Conservation (phyloP, 2,888 invertebrate species). For the Catocala sponsa region DNA sequence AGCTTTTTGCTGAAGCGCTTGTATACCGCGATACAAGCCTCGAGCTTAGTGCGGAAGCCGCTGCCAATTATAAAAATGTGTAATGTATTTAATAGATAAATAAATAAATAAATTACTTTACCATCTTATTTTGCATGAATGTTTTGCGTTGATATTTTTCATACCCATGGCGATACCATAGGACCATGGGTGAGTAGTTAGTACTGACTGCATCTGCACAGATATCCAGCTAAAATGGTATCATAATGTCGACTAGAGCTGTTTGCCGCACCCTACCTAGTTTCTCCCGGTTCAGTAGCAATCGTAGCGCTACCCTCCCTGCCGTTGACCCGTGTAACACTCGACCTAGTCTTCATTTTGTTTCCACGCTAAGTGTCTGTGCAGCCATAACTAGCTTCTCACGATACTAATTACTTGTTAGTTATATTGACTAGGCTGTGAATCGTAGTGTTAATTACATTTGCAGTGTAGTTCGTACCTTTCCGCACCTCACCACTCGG, state of each 20-base stretch:
- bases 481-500: too few relatives aligned
- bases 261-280: conserved; percentile 2
- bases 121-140: not conserved
- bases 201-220: not conserved
- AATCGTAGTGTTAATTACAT: conserved; percentile 20
- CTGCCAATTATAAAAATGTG: too few relatives aligned
- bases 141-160: too few relatives aligned
- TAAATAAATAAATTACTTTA: conserved; percentile 6
- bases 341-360: conserved; percentile 56
- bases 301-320: conserved; percentile 34
- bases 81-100: too few relatives aligned
- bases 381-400: conserved; percentile 32
- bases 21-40: too few relatives aligned
- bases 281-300: conserved; percentile 32
- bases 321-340: conserved; percentile 47
- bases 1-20: conserved; percentile 20
- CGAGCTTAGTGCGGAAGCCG: too few relatives aligned
- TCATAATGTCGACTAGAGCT: not conserved
- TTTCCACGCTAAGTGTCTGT: conserved; percentile 30
- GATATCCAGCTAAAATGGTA: not conserved
- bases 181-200: too few relatives aligned
- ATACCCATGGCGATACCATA: too few relatives aligned
- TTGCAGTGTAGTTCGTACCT: not conserved
- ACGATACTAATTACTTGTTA: conserved; percentile 27
- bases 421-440: conserved; percentile 17